A percentile compares a stretch with the other conserved stretches of the same genome.
phyloP scores from a whole-genome alignment of 2,797 vertebrate genomes.

The Intellagama lesueurii region DNA sequence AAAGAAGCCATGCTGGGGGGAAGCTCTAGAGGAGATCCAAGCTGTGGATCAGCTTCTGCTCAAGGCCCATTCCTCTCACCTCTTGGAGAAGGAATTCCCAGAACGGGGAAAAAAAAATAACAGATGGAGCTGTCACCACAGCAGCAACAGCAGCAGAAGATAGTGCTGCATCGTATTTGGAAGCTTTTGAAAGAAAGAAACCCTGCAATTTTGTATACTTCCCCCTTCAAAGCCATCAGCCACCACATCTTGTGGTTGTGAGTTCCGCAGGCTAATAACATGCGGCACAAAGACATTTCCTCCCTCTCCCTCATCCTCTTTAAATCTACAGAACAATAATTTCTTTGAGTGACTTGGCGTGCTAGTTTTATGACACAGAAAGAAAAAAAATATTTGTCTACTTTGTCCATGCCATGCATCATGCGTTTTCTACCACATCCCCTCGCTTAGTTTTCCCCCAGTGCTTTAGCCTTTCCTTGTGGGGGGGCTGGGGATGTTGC shows the following conservation, averaged over 20 bases:
- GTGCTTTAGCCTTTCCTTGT: neutral
- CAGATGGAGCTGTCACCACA: neutral
- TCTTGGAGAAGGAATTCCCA: neutral
- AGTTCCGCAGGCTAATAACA: neutral
- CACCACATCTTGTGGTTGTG: neutral
- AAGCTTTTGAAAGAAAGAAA: neutral
- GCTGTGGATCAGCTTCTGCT: neutral
- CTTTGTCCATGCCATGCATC: neutral
- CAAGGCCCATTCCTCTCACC: neutral
- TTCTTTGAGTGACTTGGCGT: neutral
- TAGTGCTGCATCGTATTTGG: neutral
- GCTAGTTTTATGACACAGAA: neutral
- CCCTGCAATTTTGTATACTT: neutral
- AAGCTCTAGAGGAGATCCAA: neutral
- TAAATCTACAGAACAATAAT: neutral
- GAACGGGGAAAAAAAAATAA: neutral
- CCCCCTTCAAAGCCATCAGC: neutral
- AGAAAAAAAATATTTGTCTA: neutral
- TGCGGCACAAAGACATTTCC: neutral
- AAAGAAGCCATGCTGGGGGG: slow-evolving; percentile 61
- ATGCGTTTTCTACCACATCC: neutral
- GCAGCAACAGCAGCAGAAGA: neutral
- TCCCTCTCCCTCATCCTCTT: neutral
- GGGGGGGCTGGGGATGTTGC: neutral
- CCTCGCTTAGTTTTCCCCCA: neutral